phyloP scores from a whole-genome alignment of 2,888 invertebrate genomes.

The Schrankia costaestrigalis region DNA sequence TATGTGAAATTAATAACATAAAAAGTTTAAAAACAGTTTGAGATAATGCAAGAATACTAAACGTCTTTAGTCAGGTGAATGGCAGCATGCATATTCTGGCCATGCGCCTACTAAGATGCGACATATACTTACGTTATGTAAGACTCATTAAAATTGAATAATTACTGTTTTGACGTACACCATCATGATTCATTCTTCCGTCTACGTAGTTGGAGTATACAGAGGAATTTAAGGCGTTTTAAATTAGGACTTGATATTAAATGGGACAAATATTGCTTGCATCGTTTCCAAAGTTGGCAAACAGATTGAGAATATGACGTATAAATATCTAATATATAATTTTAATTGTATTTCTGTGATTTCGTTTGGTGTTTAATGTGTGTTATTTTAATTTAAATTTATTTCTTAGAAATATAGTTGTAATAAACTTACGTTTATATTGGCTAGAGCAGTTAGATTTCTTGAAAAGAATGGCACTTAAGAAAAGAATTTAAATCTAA shows the following conservation, averaged over 20 bases:
- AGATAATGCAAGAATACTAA: constrained; percentile 26
- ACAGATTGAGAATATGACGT: constrained; percentile 1
- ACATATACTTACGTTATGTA: constrained; percentile 38
- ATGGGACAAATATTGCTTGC: not conserved
- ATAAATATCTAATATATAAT: no score
- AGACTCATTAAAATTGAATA: constrained; percentile 50
- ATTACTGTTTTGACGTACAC: constrained; percentile 49
- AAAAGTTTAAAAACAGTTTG: constrained; percentile 1
- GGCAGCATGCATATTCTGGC: constrained; percentile 31
- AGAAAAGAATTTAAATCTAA: no score
- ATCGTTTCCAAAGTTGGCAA: constrained; percentile 1
- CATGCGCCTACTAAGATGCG: constrained; percentile 45
- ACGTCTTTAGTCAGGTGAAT: constrained; percentile 34
- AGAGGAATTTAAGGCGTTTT: constrained; percentile 12
- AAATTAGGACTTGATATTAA: constrained; percentile 4
- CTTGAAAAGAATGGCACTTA: no score
- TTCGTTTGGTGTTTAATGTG: no score
- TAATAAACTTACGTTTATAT: no score
- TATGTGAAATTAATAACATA: no score
- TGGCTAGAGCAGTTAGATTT: no score
- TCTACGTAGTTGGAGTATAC: constrained; percentile 27
- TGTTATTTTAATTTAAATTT: no score
- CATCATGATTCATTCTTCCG: constrained; percentile 57
- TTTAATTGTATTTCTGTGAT: no score
- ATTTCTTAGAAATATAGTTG: no score